These are phyloP conservation scores for Prochilodus magdalenae DNA, from an alignment of 2,113 vertebrate genomes.

Conservation along the genomic window DNA sequence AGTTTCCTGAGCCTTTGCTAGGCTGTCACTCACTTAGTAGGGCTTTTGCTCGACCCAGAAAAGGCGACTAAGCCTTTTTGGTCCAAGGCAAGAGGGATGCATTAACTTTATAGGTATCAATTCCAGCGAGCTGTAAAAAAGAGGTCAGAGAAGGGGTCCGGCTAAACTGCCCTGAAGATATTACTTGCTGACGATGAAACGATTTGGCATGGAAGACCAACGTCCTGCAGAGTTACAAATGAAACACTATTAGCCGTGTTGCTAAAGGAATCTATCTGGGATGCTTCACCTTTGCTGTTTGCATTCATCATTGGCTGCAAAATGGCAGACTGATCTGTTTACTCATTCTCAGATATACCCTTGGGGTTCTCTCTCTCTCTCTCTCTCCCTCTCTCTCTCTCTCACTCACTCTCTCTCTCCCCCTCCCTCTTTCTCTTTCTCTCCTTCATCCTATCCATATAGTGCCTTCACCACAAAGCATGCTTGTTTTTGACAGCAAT, in stretches of 20 bases:
- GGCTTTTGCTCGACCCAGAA: conserved; percentile 15
- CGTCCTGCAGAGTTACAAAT: conserved; percentile 16
- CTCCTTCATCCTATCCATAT: conserved; percentile 9
- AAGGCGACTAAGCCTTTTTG: background rate
- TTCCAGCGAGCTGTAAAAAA: conserved; percentile 12
- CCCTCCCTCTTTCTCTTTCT: conserved; percentile 17
- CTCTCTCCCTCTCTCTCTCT: background rate
- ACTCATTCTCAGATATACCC: conserved; percentile 50
- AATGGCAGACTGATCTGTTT: conserved; percentile 58
- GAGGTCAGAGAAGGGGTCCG: background rate
- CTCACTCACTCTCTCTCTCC: background rate
- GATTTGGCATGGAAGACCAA: background rate
- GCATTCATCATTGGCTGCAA: conserved; percentile 44
- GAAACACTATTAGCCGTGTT: conserved; percentile 22
- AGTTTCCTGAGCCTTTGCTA: too few species aligned
- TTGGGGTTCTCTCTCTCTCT: conserved; percentile 38
- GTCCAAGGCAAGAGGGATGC: background rate
- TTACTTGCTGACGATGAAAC: background rate
- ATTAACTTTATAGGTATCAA: conserved; percentile 20
- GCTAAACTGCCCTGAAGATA: background rate
- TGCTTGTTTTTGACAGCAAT: conserved; percentile 4
- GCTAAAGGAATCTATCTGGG: conserved; percentile 36
- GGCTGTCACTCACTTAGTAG: too few species aligned
- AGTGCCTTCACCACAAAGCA: conserved; percentile 10
- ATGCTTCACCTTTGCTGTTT: conserved; percentile 45